Percentiles rank a stretch among this genome's conserved stretches.
Evolutionary conservation across 53 echinoderm and acorn worm species (phyloP).

Genomic region (Glandiceps talaboti): DNA sequence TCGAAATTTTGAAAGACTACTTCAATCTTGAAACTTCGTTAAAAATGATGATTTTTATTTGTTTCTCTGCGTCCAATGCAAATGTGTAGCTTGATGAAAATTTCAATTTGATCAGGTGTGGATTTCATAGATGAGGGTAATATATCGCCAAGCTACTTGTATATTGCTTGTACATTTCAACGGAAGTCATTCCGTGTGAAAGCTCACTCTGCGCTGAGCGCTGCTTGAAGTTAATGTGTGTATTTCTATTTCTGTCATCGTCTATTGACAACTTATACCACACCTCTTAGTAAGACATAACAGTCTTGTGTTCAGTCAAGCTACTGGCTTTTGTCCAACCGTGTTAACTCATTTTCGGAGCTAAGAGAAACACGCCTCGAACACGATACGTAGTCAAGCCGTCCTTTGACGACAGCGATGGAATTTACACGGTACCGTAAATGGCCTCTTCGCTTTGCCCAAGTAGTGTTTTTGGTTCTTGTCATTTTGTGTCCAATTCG

Average conservation of each 20-base stretch:
- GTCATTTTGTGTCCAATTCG: not conserved
- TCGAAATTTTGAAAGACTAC: no score
- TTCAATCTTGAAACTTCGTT: no score
- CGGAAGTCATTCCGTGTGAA: not conserved
- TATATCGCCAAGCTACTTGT: no score
- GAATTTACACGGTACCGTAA: not conserved
- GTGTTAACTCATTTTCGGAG: not conserved
- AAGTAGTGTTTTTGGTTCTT: not conserved
- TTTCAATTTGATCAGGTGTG: no score
- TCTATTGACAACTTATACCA: not conserved
- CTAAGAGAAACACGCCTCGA: not conserved
- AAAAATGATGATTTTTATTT: no score
- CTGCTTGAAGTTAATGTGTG: not conserved
- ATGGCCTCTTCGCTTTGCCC: not conserved
- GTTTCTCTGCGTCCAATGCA: no score
- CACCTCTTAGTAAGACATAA: not conserved
- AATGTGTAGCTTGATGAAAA: no score
- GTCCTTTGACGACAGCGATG: not conserved
- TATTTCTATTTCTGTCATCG: not conserved
- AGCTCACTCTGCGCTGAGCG: not conserved
- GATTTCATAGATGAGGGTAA: not conserved
- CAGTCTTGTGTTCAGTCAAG: not conserved
- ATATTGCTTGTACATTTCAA: not conserved
- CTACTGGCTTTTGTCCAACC: not conserved
- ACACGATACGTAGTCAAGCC: not conserved